A percentile compares a stretch with the other conserved stretches of the same genome.
phyloP scores from a whole-genome alignment of 2,113 vertebrate genomes.

The Ahaetulla prasina region DNA sequence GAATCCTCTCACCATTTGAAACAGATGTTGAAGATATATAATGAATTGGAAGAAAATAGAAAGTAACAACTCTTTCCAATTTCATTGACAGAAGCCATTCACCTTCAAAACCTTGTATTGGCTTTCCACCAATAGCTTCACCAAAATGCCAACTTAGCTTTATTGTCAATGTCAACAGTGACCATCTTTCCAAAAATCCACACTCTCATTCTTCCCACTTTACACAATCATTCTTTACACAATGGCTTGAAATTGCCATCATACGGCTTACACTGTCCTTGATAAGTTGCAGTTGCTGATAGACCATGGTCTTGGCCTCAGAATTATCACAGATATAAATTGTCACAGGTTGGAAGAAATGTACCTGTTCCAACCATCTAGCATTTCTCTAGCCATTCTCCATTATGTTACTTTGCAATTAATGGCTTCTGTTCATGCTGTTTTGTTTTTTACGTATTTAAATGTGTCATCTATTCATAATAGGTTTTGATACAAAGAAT shows the following conservation, averaged over 20 bases:
- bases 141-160: background rate
- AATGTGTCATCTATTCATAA: slow-evolving; percentile 47
- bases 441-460: slow-evolving; percentile 32
- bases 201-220: background rate
- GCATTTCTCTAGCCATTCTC: background rate
- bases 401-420: background rate
- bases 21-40: background rate
- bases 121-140: background rate
- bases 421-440: slow-evolving; percentile 1
- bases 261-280: background rate
- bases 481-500: slow-evolving; percentile 61
- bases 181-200: background rate
- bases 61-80: background rate
- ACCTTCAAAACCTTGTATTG: background rate
- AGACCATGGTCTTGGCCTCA: background rate
- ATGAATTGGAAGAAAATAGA: background rate
- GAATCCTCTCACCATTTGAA: background rate
- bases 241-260: background rate
- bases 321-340: background rate
- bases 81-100: background rate
- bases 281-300: background rate
- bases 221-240: background rate
- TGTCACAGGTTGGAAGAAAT: background rate
- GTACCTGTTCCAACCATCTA: background rate
- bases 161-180: background rate